phyloP scores from a whole-genome alignment of 2,888 invertebrate species.

The Volucella inanis region DNA sequence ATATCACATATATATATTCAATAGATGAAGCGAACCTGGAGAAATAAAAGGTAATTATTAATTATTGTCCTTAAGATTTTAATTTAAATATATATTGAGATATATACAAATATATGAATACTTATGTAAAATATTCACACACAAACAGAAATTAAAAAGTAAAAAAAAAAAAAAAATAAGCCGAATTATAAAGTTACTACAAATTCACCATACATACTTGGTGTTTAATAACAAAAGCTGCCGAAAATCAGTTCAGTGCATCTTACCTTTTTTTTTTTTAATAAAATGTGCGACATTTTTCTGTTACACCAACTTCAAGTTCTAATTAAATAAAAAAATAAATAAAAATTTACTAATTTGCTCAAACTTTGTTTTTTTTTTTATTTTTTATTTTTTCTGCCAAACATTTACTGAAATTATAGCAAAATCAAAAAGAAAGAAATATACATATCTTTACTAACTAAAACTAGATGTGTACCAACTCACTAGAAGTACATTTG shows the following conservation, averaged over 20 bases:
- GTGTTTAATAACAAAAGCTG: constrained; percentile 40
- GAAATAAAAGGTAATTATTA: constrained; percentile 77
- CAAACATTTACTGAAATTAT: constrained; percentile 73
- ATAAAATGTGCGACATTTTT: constrained; percentile 57
- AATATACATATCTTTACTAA: constrained; percentile 37
- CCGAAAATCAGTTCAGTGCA: constrained; percentile 61
- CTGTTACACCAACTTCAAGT: constrained; percentile 71
- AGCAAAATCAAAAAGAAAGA: constrained; percentile 69
- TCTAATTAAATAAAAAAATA: constrained; percentile 63
- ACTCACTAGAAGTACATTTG: constrained; percentile 65
- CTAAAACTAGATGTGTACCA: constrained; percentile 49
- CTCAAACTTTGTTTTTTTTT: constrained; percentile 27
- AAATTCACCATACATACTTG: constrained; percentile 31
- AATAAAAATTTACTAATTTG: constrained; percentile 37
- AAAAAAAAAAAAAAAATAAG: constrained; percentile 40
- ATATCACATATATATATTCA: constrained; percentile 58
- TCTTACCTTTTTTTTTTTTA: constrained; percentile 64
- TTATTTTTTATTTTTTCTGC: constrained; percentile 36
- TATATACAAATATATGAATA: constrained; percentile 33
- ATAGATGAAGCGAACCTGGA: constrained; percentile 79
- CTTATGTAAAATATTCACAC: constrained; percentile 59
- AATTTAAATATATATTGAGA: not conserved
- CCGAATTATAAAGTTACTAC: constrained; percentile 30
- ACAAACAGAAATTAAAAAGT: constrained; percentile 49
- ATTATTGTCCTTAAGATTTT: constrained; percentile 75